A percentile compares a stretch with the other conserved stretches of the same genome.
Conservation (phyloP, 1,140 invertebrate genomes). For the Drosophila sp. region DNA sequence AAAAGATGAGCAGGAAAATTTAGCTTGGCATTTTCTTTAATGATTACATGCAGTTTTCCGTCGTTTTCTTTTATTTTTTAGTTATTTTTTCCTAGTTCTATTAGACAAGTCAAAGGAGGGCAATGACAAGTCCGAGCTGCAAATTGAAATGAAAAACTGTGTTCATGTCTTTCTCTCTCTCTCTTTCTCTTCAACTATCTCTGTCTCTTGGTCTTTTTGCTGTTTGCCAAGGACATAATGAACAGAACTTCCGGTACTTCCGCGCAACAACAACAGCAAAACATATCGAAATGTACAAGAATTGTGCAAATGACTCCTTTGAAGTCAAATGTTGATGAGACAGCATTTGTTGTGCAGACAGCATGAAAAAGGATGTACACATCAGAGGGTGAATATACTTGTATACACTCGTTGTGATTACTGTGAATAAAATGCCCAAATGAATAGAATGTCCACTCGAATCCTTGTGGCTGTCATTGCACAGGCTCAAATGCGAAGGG, state of each 20-base stretch:
- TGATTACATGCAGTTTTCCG: constrained; percentile 69
- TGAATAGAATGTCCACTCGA: constrained; percentile 28
- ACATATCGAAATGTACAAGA: constrained; percentile 31
- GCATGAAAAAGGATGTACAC: constrained; percentile 60
- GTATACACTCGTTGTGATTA: constrained; percentile 3
- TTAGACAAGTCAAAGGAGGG: constrained; percentile 35
- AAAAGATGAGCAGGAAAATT: constrained; percentile 36
- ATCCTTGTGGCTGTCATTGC: constrained; percentile 21
- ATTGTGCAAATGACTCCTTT: constrained; percentile 78
- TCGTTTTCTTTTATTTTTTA: not conserved
- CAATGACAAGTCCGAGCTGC: constrained; percentile 42
- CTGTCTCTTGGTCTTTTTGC: not conserved
- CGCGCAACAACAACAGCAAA: constrained; percentile 31
- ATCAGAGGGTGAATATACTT: constrained; percentile 18
- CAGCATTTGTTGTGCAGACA: constrained; percentile 73
- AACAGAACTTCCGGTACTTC: constrained; percentile 71
- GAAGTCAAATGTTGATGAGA: constrained; percentile 78
- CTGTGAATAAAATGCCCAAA: constrained; percentile 29
- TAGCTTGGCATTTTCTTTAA: constrained; percentile 43
- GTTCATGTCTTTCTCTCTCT: constrained; percentile 42
- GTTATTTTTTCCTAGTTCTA: constrained; percentile 27
- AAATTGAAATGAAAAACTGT: constrained; percentile 32
- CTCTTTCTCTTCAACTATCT: not conserved
- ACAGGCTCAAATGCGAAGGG: not conserved
- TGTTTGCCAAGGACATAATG: constrained; percentile 79